phyloP scores from a whole-genome alignment of 2,888 invertebrate genomes.

The Lacanobia oleracea region DNA sequence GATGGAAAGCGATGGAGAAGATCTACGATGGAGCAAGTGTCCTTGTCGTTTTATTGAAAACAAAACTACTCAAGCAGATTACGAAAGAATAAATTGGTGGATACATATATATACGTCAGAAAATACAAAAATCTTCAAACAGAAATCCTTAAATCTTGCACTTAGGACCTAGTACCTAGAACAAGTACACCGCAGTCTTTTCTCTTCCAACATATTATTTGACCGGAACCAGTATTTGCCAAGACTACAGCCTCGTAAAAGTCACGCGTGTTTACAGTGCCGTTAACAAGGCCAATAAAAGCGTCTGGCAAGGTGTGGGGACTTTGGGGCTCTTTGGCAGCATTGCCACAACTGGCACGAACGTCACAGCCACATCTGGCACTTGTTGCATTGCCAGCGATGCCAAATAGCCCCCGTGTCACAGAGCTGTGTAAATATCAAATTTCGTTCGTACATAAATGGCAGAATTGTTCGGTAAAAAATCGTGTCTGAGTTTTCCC shows the following conservation, averaged over 20 bases:
- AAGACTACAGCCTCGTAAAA: constrained; percentile 77
- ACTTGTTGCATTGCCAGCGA: constrained; percentile 74
- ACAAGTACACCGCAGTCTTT: constrained; percentile 27
- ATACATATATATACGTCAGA: background rate
- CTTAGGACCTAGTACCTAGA: constrained; percentile 16
- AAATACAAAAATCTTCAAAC: background rate
- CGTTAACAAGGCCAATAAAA: constrained; percentile 79
- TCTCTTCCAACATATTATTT: constrained; percentile 55
- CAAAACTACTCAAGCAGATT: background rate
- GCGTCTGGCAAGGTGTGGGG: constrained; percentile 66
- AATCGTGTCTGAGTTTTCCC: constrained; percentile 25
- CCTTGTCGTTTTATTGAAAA: background rate
- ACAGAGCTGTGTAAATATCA: constrained; percentile 57
- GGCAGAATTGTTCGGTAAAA: constrained; percentile 14
- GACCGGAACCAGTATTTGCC: constrained; percentile 76
- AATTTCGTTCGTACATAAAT: constrained; percentile 46
- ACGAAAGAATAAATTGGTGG: background rate
- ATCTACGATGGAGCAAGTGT: too few species aligned
- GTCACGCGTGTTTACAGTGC: constrained; percentile 77
- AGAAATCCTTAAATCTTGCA: background rate
- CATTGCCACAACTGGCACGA: constrained; percentile 67
- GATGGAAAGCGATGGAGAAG: too few species aligned
- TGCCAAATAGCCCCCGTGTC: constrained; percentile 67
- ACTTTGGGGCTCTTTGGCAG: constrained; percentile 56
- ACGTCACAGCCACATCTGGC: constrained; percentile 65